These are phyloP conservation scores for Mus spicilegus DNA, from an alignment of 2,113 vertebrate species.

Conservation along the genomic window DNA sequence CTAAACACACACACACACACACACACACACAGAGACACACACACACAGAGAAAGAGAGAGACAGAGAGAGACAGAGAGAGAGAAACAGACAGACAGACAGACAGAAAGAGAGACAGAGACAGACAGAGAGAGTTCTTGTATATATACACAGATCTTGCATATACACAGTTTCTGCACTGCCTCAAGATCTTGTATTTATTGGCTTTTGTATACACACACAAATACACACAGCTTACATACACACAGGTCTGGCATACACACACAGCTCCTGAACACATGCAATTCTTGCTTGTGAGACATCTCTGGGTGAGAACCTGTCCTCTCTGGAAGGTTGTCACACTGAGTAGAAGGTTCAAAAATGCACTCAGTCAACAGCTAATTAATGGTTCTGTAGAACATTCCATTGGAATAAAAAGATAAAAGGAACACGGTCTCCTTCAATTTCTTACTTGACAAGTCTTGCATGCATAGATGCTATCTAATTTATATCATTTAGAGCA, in stretches of 20 bases:
- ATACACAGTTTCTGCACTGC: not conserved
- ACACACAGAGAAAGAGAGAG: not conserved
- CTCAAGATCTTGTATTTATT: not conserved
- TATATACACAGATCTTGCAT: not conserved
- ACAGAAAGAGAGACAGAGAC: not conserved
- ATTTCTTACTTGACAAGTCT: not conserved
- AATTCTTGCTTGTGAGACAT: not conserved
- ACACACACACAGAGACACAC: not conserved
- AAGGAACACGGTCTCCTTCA: not conserved
- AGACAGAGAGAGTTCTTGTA: not conserved
- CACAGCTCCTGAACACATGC: not conserved
- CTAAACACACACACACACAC: not conserved
- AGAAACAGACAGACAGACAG: not conserved
- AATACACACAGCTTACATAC: no score
- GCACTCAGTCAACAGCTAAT: not conserved
- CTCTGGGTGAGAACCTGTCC: conserved; percentile 45
- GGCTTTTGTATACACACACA: not conserved
- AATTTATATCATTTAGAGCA: not conserved
- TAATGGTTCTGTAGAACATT: not conserved
- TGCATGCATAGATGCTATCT: not conserved
- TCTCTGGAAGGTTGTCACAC: not conserved
- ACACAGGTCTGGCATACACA: not conserved
- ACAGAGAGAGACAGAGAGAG: no score
- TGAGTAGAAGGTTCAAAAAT: not conserved
- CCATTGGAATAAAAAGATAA: not conserved